Base-by-base conservation (phyloP, 2,113 vertebrate species). In the Myotis davidii region DNA sequence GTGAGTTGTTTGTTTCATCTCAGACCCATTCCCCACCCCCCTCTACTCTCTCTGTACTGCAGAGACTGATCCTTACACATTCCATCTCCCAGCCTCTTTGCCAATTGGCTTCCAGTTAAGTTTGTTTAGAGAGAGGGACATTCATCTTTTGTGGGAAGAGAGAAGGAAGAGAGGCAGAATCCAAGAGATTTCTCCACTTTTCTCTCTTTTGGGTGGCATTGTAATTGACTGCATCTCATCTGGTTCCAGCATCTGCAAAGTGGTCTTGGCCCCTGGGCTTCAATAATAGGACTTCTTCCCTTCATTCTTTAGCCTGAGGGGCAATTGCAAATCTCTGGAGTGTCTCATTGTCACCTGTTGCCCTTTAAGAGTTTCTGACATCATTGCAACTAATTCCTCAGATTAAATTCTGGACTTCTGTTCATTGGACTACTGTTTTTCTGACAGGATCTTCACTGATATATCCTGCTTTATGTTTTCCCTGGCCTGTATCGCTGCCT, bases 81-180 rank as follows among this genome's bases (percentile, higher is more conserved):
- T 18, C 23, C 3, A 78, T 10, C 77, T 78, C 10, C 3, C 23
- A 50, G 21, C 1, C 4, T 81, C 77, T 52, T 69, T 87, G 29
- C 7, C 21, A 54, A 23, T 16, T 50, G 79, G 11, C 54, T 94
- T 90, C 56, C 17, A 67, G 48, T n/a, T 91, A 92, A 29, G 29
- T 90, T 94, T 97, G 42, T 5, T 74, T 39, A 90, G 7, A 73
- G n/a, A 90, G 23, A 88, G 10, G 45, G 29, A 94, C 32, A 74
- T 54, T 67, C 17, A 2, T 69, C 59, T 83, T 61, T 50, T 8
- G 18, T 11, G 17, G 13, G 11, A 23, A 14, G 50, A 12, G 6
- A 37, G 20, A 12, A 20, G 21, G n/a, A 88, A 54, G 16, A 27
- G 32, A 9, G 29, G 9, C 13, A 77, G n/a, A 87, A 81, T 37